Evolutionary conservation across 2,797 vertebrate genomes (phyloP), one percentile per base, ranked within the genome.

Genomic region (Cichlasoma orientale): DNA sequence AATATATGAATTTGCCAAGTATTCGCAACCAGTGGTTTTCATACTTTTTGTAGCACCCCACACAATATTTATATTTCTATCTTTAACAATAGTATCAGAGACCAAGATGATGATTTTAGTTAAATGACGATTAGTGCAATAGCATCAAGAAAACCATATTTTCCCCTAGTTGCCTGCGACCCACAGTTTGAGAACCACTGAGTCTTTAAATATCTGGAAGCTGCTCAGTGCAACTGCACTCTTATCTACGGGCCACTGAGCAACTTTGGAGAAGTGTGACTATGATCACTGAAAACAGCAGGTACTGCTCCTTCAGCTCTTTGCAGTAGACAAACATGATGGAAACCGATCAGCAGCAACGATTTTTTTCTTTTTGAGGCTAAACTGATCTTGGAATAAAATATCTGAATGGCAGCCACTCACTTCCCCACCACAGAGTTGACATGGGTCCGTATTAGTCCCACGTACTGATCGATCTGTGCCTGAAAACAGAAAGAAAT

Each of bases 401-500:
- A 72, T 12, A 29, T 4, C 11, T 41, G n/a, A 56, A 74, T 9
- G 44, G 9, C 12, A 38, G 68, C 57, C 79, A 98, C 98, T 98
- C 93, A 99, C 98, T 99, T 99, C 88, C 96, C 97, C 95, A 99
- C 97, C 61, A 99, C 95, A 25, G 96, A 96, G 94, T 99, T 99
- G 95, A 99, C 96, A 83, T 99, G 98, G 93, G 97, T 98, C 95
- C 97, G 94, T 96, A 99, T 97, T 92, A 99, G 95, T 92, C 98
- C 98, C 94, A 99, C 95, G 66, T 99, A 99, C 71, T 99, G 98
- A 94, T 99, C 98, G 86, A 99, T 97, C 94, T 99, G 98, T 92
- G 97, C 97, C 98, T 99, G 90, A 19, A 86, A 87, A 92, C 76
- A 75, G 77, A 53, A 57, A 8, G 11, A 79, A 76, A 36, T 36